A percentile compares a stretch with the other conserved stretches of the same genome.
These are phyloP conservation scores for Noctua janthe DNA, from an alignment of 2,888 invertebrate species.

Conservation along the genomic window DNA sequence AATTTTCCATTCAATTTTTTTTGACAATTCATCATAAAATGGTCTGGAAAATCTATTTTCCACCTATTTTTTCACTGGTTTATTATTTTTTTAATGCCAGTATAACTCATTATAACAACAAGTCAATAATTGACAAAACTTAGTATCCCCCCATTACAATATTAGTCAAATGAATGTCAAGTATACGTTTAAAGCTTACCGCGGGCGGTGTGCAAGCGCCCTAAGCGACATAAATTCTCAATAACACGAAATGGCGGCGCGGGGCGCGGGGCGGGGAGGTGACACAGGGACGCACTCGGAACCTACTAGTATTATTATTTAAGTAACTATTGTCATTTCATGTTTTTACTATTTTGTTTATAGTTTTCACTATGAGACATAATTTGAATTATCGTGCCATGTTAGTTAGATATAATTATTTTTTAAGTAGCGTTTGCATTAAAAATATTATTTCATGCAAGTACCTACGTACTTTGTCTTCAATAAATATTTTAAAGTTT, in stretches of 20 bases:
- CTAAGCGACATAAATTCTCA: slow-evolving; percentile 90
- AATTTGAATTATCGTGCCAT: neutral
- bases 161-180: slow-evolving; percentile 3
- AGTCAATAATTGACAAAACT: neutral
- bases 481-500: neutral
- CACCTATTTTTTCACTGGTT: neutral
- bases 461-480: neutral
- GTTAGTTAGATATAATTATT: neutral
- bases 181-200: slow-evolving; percentile 17
- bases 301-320: slow-evolving; percentile 56
- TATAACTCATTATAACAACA: neutral
- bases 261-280: slow-evolving; percentile 76
- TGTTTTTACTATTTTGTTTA: neutral
- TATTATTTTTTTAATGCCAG: neutral
- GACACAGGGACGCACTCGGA: slow-evolving; percentile 71
- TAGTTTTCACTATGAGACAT: neutral
- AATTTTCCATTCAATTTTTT: neutral
- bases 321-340: slow-evolving; percentile 40
- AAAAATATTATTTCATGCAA: neutral
- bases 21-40: neutral
- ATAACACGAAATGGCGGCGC: slow-evolving; percentile 89
- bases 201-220: slow-evolving; percentile 74
- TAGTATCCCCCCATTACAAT: neutral
- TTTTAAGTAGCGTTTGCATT: neutral
- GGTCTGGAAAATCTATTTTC: neutral